These are phyloP conservation scores for Hypotaenidia philippensis DNA, from an alignment of 2,797 vertebrate genomes.

Conservation along the genomic window DNA sequence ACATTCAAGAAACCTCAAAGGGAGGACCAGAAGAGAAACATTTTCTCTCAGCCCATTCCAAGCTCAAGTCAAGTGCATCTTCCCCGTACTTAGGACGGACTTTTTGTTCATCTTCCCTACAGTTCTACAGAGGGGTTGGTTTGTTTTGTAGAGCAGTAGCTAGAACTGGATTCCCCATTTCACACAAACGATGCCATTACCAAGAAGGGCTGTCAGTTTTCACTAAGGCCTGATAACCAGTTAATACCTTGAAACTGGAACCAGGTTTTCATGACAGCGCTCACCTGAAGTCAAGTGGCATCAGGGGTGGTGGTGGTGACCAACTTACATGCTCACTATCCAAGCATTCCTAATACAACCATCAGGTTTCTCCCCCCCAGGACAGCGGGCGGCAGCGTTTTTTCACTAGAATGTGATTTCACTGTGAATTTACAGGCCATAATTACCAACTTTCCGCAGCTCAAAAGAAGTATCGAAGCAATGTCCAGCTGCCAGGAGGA, in stretches of 20 bases:
- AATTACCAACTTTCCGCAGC: slow-evolving; percentile 98
- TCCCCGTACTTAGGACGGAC: not conserved
- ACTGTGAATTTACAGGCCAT: slow-evolving; percentile 49
- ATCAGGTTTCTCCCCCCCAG: not conserved
- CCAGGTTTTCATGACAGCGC: not conserved
- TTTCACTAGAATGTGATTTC: slow-evolving; percentile 20
- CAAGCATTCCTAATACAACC: not conserved
- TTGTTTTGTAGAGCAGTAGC: not conserved
- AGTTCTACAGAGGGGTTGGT: not conserved
- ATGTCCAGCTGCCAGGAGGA: slow-evolving; percentile 94
- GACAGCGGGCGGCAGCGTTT: not conserved
- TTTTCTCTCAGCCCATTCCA: not conserved
- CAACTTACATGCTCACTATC: not conserved
- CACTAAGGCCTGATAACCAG: not conserved
- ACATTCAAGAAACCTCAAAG: not conserved
- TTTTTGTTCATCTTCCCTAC: not conserved
- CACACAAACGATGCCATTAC: not conserved
- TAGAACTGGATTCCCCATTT: not conserved
- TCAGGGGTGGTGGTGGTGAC: not conserved
- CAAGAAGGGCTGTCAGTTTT: not conserved
- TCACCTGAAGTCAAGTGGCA: not conserved
- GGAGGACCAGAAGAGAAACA: not conserved
- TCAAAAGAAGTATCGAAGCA: slow-evolving; percentile 97
- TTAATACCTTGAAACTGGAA: not conserved
- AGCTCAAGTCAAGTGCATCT: not conserved